Percentiles rank a stretch among this genome's conserved stretches.
Evolutionary conservation across 2,888 invertebrate species (phyloP).

Genomic region (Lacanobia oleracea): DNA sequence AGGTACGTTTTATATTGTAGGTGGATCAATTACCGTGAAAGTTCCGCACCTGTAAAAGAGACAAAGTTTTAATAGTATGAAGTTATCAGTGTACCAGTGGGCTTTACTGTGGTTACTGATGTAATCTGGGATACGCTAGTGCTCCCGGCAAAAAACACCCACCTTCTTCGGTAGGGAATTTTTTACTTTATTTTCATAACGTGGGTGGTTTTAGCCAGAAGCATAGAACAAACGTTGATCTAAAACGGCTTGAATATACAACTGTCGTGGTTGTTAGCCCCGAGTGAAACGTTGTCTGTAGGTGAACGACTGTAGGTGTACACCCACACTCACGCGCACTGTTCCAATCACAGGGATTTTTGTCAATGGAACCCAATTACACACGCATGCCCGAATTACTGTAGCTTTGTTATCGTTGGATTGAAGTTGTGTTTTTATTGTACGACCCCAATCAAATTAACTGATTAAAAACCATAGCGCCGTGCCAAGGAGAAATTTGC

Average conservation of each 20-base stretch:
- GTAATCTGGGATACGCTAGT: constrained; percentile 24
- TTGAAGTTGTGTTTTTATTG: constrained; percentile 5
- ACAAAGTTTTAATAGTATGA: constrained; percentile 34
- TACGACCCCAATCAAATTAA: not conserved
- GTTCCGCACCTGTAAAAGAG: constrained; percentile 11
- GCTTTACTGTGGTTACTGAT: constrained; percentile 18
- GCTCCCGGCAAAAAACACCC: constrained; percentile 34
- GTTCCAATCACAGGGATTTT: constrained; percentile 33
- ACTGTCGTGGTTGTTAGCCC: constrained; percentile 11
- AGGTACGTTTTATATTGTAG: constrained; percentile 8
- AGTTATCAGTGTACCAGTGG: constrained; percentile 31
- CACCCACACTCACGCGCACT: constrained; percentile 11
- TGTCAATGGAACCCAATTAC: constrained; percentile 26
- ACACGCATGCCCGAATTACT: constrained; percentile 16
- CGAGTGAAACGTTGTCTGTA: not conserved
- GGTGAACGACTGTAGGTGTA: constrained; percentile 5
- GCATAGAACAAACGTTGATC: constrained; percentile 11
- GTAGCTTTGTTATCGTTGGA: constrained; percentile 12
- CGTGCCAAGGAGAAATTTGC: not conserved
- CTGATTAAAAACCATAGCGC: not conserved
- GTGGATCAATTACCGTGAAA: constrained; percentile 12
- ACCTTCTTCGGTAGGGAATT: constrained; percentile 6
- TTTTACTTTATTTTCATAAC: constrained; percentile 16
- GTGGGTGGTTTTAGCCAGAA: constrained; percentile 28
- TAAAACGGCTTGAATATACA: constrained; percentile 32